Evolutionary conservation across 2,888 invertebrate genomes (phyloP).

Genomic region (Drosophila percnosoma): DNA sequence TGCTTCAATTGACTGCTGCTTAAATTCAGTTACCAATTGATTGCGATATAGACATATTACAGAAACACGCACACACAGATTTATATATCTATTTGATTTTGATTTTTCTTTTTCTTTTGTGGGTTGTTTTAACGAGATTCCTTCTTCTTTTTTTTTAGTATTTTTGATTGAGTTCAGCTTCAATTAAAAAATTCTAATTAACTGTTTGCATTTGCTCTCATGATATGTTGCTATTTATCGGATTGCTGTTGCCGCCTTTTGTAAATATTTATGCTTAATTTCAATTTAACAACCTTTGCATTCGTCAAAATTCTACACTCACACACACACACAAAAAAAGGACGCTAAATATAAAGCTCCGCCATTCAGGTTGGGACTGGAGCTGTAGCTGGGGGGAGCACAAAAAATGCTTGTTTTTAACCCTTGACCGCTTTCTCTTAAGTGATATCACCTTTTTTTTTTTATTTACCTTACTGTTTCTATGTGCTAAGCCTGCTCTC

Average conservation of each 20-base stretch:
- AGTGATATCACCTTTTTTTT: constrained; percentile 58
- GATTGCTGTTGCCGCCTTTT: constrained; percentile 52
- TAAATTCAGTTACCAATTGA: constrained; percentile 49
- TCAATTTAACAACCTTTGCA: constrained; percentile 71
- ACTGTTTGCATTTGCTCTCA: constrained; percentile 52
- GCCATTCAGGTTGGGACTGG: constrained; percentile 14
- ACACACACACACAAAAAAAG: constrained; percentile 33
- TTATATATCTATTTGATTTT: constrained; percentile 27
- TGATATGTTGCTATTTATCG: constrained; percentile 75
- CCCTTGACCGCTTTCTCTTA: constrained; percentile 44
- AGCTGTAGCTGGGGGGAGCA: constrained; percentile 20
- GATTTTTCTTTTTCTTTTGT: constrained; percentile 15
- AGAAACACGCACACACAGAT: constrained; percentile 26
- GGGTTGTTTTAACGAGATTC: constrained; percentile 11
- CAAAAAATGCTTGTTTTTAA: constrained; percentile 54
- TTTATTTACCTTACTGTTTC: constrained; percentile 18
- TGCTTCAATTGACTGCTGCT: constrained; percentile 52
- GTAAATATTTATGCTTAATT: constrained; percentile 79
- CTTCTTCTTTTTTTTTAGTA: constrained; percentile 9
- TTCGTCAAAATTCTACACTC: constrained; percentile 26
- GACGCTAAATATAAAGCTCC: constrained; percentile 46
- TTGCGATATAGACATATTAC: constrained; percentile 47
- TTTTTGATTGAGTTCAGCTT: constrained; percentile 20
- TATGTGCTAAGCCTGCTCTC: constrained; percentile 12
- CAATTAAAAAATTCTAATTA: constrained; percentile 58